Percentiles rank a stretch among this genome's conserved stretches.
Evolutionary conservation across 92 coral and sea anemone species (phyloP).

Genomic region (Pocillopora grandis): DNA sequence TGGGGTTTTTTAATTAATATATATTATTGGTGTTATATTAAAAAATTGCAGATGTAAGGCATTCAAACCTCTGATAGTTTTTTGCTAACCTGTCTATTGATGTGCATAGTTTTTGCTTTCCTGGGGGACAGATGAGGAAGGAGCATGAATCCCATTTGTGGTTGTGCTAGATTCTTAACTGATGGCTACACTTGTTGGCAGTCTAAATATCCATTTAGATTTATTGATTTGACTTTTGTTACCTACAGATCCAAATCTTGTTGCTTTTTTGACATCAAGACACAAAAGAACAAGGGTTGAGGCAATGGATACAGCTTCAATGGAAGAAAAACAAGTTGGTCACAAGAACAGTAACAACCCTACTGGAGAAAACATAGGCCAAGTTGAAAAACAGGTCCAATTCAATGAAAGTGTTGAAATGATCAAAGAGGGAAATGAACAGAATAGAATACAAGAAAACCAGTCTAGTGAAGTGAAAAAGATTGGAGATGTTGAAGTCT

Average conservation of each 20-base stretch:
- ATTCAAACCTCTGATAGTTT: too few species aligned
- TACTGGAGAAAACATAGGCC: background rate
- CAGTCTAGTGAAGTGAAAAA: background rate
- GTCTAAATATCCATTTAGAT: too few species aligned
- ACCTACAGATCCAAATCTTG: slow-evolving; percentile 67
- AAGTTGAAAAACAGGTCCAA: slow-evolving; percentile 21
- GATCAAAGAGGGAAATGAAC: background rate
- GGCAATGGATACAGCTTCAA: background rate
- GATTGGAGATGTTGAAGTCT: slow-evolving; percentile 27
- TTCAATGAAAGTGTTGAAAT: slow-evolving; percentile 29
- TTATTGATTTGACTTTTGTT: background rate
- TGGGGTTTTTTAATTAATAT: too few species aligned
- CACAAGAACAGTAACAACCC: background rate
- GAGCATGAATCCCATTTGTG: too few species aligned
- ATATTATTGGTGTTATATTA: too few species aligned
- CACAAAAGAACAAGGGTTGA: slow-evolving; percentile 29
- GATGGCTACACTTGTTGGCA: too few species aligned
- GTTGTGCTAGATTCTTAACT: too few species aligned
- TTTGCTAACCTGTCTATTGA: too few species aligned
- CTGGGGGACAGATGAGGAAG: too few species aligned
- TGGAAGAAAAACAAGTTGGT: background rate
- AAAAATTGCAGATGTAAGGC: too few species aligned
- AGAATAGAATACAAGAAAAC: background rate
- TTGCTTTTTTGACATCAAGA: slow-evolving; percentile 63
- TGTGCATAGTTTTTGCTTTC: too few species aligned